Percentiles rank a stretch among this genome's conserved stretches.
Conservation (phyloP, 2,888 invertebrate species). For the Caenorhabditis virilis region DNA sequence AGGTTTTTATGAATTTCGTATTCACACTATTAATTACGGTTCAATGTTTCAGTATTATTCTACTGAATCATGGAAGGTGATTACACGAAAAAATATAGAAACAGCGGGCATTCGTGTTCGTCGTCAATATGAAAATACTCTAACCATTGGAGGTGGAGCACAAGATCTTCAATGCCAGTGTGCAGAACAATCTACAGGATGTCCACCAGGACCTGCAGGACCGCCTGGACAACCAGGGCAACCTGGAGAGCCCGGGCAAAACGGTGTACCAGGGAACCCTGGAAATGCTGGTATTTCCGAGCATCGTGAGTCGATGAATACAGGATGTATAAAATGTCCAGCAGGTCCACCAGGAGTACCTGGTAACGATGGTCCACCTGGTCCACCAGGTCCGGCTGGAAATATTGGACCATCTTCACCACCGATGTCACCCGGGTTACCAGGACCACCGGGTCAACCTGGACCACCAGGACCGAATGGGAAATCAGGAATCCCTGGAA, state of each 20-base stretch:
- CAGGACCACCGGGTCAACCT: constrained; percentile 13
- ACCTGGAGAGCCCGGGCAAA: constrained; percentile 16
- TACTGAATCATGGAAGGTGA: constrained; percentile 20
- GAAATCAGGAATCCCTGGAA: constrained; percentile 16
- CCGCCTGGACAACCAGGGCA: constrained; percentile 9
- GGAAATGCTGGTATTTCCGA: constrained; percentile 15
- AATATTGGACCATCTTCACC: constrained; percentile 7
- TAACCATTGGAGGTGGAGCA: constrained; percentile 19
- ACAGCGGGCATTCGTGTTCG: constrained; percentile 11
- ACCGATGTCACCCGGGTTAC: constrained; percentile 6
- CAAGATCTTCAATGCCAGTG: constrained; percentile 28
- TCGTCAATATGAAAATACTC: constrained; percentile 9
- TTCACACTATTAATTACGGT: background rate
- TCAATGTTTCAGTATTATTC: constrained; percentile 19
- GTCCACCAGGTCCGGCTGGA: constrained; percentile 15
- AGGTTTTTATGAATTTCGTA: constrained; percentile 5
- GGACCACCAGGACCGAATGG: constrained; percentile 21
- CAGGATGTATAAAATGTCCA: constrained; percentile 19
- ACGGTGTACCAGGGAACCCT: constrained; percentile 19
- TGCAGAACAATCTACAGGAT: constrained; percentile 26
- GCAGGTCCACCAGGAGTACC: constrained; percentile 6
- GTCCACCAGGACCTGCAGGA: constrained; percentile 22
- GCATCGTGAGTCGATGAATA: constrained; percentile 4
- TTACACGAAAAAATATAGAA: constrained; percentile 7
- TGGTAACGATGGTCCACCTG: constrained; percentile 20